A percentile compares a stretch with the other conserved stretches of the same genome.
Conservation (phyloP, 2,888 invertebrate species). For the Ennomos fuscantarius region DNA sequence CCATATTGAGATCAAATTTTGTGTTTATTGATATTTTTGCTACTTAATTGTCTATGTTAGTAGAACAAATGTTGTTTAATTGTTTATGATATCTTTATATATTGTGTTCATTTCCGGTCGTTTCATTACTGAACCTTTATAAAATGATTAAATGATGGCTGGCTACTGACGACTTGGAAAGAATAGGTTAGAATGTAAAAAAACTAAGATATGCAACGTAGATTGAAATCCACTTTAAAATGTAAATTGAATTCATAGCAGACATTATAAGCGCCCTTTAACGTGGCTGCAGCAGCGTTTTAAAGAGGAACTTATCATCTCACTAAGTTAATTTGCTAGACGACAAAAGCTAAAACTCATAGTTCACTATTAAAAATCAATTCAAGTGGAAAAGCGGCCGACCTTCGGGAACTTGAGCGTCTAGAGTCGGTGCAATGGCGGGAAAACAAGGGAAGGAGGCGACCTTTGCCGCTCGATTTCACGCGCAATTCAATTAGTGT, state of each 20-base stretch:
- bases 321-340: slow-evolving; percentile 74
- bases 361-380: slow-evolving; percentile 83
- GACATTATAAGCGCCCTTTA: slow-evolving; percentile 29
- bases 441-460: slow-evolving; percentile 74
- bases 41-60: too few species aligned
- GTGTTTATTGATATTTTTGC: too few species aligned
- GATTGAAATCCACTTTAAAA: too few species aligned
- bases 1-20: too few species aligned
- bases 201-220: too few species aligned
- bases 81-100: too few species aligned
- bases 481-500: slow-evolving; percentile 83
- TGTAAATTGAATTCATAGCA: slow-evolving; percentile 35
- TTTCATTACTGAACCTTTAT: too few species aligned
- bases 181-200: too few species aligned
- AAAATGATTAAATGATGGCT: too few species aligned
- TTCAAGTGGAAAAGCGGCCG: slow-evolving; percentile 73
- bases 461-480: slow-evolving; percentile 83
- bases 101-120: too few species aligned
- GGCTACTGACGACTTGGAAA: too few species aligned
- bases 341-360: slow-evolving; percentile 74
- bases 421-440: slow-evolving; percentile 71
- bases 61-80: too few species aligned
- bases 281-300: slow-evolving; percentile 25
- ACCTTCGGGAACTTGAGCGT: slow-evolving; percentile 69
- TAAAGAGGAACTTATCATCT: slow-evolving; percentile 61